Percentiles rank a stretch among this genome's conserved stretches.
Conservation (phyloP, 1,140 invertebrate species). For the Ruditapes philippinarum region DNA sequence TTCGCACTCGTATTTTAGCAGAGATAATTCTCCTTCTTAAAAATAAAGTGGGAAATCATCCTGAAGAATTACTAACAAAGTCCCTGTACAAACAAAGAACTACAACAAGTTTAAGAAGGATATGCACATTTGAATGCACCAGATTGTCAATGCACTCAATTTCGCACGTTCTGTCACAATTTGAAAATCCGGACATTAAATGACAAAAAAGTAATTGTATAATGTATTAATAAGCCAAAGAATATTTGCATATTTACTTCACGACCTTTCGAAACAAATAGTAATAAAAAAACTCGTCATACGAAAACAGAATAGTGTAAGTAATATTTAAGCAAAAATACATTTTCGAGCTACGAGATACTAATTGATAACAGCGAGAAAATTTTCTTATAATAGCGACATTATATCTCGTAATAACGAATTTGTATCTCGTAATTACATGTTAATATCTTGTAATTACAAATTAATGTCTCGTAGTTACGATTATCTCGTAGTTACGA, state of each 20-base stretch:
- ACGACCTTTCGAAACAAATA: too few relatives aligned
- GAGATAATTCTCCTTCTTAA: not conserved
- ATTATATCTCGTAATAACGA: too few relatives aligned
- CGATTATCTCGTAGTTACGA: too few relatives aligned
- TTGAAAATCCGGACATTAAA: not conserved
- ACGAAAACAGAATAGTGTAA: too few relatives aligned
- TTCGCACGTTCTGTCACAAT: not conserved
- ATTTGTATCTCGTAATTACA: too few relatives aligned
- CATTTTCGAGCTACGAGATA: too few relatives aligned
- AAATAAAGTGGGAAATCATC: slow-evolving; percentile 26
- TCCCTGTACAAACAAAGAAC: slow-evolving; percentile 7
- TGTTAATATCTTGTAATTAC: too few relatives aligned
- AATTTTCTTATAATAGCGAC: too few relatives aligned
- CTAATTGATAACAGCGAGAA: too few relatives aligned
- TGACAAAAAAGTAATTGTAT: not conserved
- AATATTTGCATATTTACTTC: not conserved
- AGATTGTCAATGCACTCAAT: slow-evolving; percentile 30
- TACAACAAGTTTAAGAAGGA: not conserved
- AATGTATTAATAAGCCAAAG: not conserved
- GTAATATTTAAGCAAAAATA: too few relatives aligned
- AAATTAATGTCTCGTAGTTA: too few relatives aligned
- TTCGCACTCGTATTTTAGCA: slow-evolving; percentile 17
- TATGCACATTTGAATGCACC: slow-evolving; percentile 7
- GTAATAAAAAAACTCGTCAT: too few relatives aligned
- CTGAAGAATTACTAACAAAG: slow-evolving; percentile 4